Evolutionary conservation across 2,888 invertebrate species (phyloP).

Genomic region (Heteropelma amictum): DNA sequence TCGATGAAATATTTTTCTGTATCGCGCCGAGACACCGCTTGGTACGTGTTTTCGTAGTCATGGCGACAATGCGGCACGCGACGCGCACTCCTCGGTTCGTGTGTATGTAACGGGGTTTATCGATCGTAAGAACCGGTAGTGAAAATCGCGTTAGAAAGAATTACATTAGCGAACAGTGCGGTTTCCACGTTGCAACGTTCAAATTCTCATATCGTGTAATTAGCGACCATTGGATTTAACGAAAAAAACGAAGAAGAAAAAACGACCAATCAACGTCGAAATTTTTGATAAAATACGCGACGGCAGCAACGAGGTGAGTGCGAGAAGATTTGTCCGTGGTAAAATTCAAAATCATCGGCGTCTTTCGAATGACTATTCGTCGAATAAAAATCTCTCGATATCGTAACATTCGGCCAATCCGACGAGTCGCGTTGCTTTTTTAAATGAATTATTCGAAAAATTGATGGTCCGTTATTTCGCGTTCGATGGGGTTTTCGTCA

Average conservation of each 20-base stretch:
- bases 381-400: too few species aligned
- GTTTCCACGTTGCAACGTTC: not conserved
- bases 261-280: too few species aligned
- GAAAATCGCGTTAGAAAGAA: slow-evolving; percentile 16
- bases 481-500: too few species aligned
- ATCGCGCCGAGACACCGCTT: not conserved
- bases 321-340: too few species aligned
- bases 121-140: slow-evolving; percentile 6
- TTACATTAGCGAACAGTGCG: not conserved
- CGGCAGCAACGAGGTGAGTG: too few species aligned
- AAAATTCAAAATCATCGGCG: too few species aligned
- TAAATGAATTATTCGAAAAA: not conserved
- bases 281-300: too few species aligned
- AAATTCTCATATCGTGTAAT: too few species aligned
- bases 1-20: slow-evolving; percentile 9
- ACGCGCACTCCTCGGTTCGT: not conserved
- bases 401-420: not conserved
- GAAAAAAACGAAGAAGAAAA: too few species aligned
- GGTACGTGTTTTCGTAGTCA: slow-evolving; percentile 45
- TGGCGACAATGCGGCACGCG: slow-evolving; percentile 31
- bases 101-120: not conserved
- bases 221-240: too few species aligned
- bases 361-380: too few species aligned
- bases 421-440: not conserved
- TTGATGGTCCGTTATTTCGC: too few species aligned